phyloP scores from a whole-genome alignment of 2,888 invertebrate genomes.

The Ypsolopha scabrella region DNA sequence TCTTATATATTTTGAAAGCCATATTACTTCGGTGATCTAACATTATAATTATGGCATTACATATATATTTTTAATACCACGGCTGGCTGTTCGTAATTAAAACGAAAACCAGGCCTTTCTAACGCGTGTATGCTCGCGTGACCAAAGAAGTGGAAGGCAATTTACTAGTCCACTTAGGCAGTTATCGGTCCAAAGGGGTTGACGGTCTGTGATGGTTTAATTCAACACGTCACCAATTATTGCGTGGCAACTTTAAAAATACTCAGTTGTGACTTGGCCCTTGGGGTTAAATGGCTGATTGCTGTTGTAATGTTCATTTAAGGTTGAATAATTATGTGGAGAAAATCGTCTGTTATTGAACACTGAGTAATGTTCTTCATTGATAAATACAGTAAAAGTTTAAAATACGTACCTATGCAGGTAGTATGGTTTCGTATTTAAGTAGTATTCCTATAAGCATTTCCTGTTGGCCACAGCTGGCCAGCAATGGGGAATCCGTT shows the following conservation, averaged over 20 bases:
- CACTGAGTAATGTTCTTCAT: no score
- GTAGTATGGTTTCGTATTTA: no score
- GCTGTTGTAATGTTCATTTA: neutral
- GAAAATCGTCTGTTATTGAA: neutral
- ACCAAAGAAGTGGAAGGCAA: conserved; percentile 37
- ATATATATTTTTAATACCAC: neutral
- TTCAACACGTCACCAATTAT: conserved; percentile 34
- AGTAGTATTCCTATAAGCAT: no score
- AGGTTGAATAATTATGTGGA: neutral
- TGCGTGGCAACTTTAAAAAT: conserved; percentile 1
- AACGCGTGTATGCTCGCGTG: conserved; percentile 33
- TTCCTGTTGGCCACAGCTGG: no score
- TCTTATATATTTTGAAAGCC: neutral
- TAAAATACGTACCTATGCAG: no score
- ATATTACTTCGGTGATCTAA: neutral
- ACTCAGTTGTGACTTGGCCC: neutral
- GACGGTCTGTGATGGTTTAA: conserved; percentile 39
- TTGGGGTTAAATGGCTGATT: neutral
- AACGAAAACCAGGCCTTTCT: neutral
- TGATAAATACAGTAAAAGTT: no score
- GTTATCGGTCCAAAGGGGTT: conserved; percentile 40
- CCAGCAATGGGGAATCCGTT: no score
- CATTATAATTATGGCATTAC: neutral
- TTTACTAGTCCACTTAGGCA: conserved; percentile 46
- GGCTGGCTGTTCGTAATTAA: neutral